A percentile compares a stretch with the other conserved stretches of the same genome.
Conservation (phyloP, 2,888 invertebrate species). For the Eugnorisma glareosa region DNA sequence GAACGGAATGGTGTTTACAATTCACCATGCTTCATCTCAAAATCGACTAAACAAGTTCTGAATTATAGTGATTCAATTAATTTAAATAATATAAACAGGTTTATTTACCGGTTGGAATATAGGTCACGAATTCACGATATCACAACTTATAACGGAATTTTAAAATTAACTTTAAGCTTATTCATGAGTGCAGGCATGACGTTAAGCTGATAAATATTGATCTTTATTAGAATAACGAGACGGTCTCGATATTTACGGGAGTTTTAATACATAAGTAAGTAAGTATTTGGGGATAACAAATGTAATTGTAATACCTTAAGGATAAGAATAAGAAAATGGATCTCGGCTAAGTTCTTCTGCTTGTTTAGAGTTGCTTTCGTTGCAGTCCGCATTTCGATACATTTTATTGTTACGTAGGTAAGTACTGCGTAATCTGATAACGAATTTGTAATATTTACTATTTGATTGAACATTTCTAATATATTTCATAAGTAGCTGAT, state of each 20-base stretch:
- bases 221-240: slow-evolving; percentile 18
- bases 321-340: background rate
- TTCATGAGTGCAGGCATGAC: slow-evolving; percentile 14
- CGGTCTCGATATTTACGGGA: slow-evolving; percentile 4
- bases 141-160: slow-evolving; percentile 48
- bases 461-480: background rate
- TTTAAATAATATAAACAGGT: slow-evolving; percentile 51
- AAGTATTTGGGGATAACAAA: background rate
- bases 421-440: background rate
- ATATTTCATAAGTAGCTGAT: background rate
- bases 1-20: slow-evolving; percentile 9
- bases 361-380: background rate
- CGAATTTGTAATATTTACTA: background rate
- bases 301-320: background rate
- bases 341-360: background rate
- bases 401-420: background rate
- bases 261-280: background rate
- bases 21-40: slow-evolving; percentile 35
- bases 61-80: slow-evolving; percentile 38
- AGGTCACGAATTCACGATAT: slow-evolving; percentile 46
- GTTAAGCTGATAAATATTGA: slow-evolving; percentile 21
- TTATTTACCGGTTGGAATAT: slow-evolving; percentile 61
- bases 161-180: slow-evolving; percentile 31
- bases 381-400: background rate
- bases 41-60: slow-evolving; percentile 48